Base-by-base conservation (phyloP, 2,888 invertebrate genomes). In the Apoderus coryli region DNA sequence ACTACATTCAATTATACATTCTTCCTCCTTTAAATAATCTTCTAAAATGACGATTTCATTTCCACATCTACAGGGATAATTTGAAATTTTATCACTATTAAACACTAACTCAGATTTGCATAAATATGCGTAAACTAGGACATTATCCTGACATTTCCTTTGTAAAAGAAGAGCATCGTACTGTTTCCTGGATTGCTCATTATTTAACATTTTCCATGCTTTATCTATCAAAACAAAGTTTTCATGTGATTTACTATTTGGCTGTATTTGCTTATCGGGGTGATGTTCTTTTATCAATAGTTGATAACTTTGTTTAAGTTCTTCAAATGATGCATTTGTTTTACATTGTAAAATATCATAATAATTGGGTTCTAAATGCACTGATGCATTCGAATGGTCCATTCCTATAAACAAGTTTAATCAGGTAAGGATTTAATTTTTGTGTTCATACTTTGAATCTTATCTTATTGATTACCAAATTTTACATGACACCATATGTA, bases 11-110 rank as follows among this genome's bases (percentile, higher is more conserved):
- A 76, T 62, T 42, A 68, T 51, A 48, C 65, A 59, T 49, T 63
- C 62, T 25, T 46, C 48, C 30, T 55, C 48, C 14, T 43, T 29
- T 29, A 61, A 37, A 34, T 60, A 54, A 13, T 49, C 44, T 40
- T 47, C 49, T 25, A 61, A 46, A 15, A 74, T 54, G 16, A 56
- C 44, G 53, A 75, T 73, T 28, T 55, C 49, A 19, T 73, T 72
- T 42, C 80, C 79, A 58, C 81, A 81, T 47, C 80, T 65, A 50
- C 81, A 81, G 7, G 56, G 60, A 52, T 72, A 77, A 33, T 64
- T 60, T 4, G 49, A 37, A 23, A 54, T 45, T 26, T 42, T 32
- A 56, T 60, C 53, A 23, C 53, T 47, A 19, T 49, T 48, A 37
- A 51, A 55, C 16, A 57, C 47, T 53, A 76, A 60, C 10, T 72